Base-by-base conservation (phyloP, 2,797 vertebrate species). In the Protosalanx chinensis region DNA sequence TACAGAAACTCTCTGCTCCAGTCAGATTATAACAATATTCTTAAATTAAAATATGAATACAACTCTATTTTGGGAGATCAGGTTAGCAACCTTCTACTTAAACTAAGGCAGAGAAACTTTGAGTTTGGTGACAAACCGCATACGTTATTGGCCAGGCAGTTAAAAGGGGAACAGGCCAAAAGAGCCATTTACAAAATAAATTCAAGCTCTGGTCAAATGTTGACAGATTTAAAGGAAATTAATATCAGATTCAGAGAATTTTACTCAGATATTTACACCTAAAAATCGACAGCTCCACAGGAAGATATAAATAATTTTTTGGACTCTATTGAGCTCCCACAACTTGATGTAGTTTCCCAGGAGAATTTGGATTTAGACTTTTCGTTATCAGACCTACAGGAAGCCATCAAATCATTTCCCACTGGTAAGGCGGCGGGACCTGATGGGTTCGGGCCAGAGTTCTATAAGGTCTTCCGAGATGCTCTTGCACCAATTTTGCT, bases 31-130 rank as follows among this genome's bases (percentile, higher is more conserved):
- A 51, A 53, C 46, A 15, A 51, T 58, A 57, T 72, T 59, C 13
- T 72, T 4, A 57, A 56, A 64, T 71, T 56, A 29, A 71, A 57
- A 16, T 56, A 33, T 59, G 67, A 59, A 6, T 63, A 71, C 1
- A 61, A 62, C 16, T 46, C 1, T 6, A 49, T 62, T 8, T 20
- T 76, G 18, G 64, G 72, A 27, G 53, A 12, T 16, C 60, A 65
- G 65, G 65, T 65, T 10, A 71, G 20, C 2, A 67, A 32, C 13
- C 49, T 58, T 8, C 30, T 72, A 56, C 27, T 67, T 18, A 67
- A 71, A 16, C 41, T 70, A 3, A 70, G 37, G 69, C 70, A 74
- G 13, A 68, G 67, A 49, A 68, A 64, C 3, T 74, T 78, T 74
- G 76, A 78, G 64, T 4, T 74, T 3, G 51, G 68, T 6, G 68